Evolutionary conservation across 2,888 invertebrate genomes (phyloP), one percentile per base, ranked within the genome.

Genomic region (Pegoplata infirma): DNA sequence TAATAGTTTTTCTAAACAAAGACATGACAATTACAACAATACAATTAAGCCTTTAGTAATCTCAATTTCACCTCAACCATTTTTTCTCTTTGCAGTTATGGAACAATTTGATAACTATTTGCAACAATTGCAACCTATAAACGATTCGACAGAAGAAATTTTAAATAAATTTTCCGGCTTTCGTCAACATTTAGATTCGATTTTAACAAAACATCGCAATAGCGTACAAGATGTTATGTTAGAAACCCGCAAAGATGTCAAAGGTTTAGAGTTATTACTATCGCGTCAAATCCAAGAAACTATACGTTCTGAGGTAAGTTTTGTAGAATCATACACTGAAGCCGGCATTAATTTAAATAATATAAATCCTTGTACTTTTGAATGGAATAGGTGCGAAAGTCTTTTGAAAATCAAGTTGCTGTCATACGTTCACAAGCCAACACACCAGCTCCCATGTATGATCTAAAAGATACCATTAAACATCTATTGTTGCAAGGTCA

Each of bases 391-490:
- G 85, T 90, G 32, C 86, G 87, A 53, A 88, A 89, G 81, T 91
- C 91, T 44, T 91, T 92, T 85, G 91, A 92, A 82, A 92, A 90
- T 66, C 93, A 95, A 89, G 91, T 92, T 14, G 89, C 91, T 56
- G 93, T 92, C 7, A 91, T 94, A 61, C 90, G 94, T 47, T 94
- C 95, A 5, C 91, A 94, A 83, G 92, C 94, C 0, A 94, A 93
- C 12, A 95, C 96, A 4, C 95, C 95, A 1, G 94, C 94, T 6
- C 93, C 94, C 16, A 88, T 91, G 28, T 89, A 91, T 46, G 92
- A 93, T 84, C 86, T 91, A 55, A 91, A 94, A 83, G 92, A 92
- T 12, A 94, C 94, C 84, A 93, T 96, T 81, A 92, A 94, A 84
- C 91, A 92, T 78, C 90, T 94, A 66, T 90, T 96, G 44, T 86